Conservation (phyloP, 2,113 vertebrate species). For the Beaufortia kweichowensis region DNA sequence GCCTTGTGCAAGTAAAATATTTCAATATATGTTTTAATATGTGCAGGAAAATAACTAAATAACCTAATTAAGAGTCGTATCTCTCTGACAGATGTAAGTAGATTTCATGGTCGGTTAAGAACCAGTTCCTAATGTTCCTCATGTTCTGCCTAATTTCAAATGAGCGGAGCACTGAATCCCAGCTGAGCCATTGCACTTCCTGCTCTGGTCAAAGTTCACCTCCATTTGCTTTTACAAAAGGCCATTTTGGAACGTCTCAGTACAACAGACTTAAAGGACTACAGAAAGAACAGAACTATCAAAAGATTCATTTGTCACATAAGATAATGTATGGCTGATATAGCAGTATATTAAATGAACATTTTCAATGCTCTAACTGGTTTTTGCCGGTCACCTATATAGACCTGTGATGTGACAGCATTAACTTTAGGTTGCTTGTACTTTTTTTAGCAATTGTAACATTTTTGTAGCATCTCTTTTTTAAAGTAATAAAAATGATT, state of each 20-base stretch:
- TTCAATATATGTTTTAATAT: background rate
- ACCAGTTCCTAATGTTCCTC: constrained; percentile 24
- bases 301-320: background rate
- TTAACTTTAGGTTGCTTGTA: too few relatives aligned
- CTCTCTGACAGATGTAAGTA: background rate
- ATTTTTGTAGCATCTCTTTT: too few relatives aligned
- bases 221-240: constrained; percentile 32
- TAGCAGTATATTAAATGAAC: too few relatives aligned
- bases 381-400: too few relatives aligned
- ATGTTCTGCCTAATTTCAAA: constrained; percentile 13
- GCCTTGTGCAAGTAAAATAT: too few relatives aligned
- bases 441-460: too few relatives aligned
- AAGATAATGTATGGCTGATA: too few relatives aligned
- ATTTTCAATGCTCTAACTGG: too few relatives aligned
- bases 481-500: too few relatives aligned
- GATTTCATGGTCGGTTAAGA: constrained; percentile 6
- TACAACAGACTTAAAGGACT: background rate
- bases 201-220: constrained; percentile 31
- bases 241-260: background rate
- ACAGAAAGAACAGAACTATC: background rate
- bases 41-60: background rate
- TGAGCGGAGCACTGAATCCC: constrained; percentile 26
- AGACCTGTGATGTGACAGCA: too few relatives aligned
- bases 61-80: background rate
- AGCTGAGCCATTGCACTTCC: constrained; percentile 24